Evolutionary conservation across 1,140 invertebrate genomes (phyloP).

Genomic region (Nixonia krombeini): DNA sequence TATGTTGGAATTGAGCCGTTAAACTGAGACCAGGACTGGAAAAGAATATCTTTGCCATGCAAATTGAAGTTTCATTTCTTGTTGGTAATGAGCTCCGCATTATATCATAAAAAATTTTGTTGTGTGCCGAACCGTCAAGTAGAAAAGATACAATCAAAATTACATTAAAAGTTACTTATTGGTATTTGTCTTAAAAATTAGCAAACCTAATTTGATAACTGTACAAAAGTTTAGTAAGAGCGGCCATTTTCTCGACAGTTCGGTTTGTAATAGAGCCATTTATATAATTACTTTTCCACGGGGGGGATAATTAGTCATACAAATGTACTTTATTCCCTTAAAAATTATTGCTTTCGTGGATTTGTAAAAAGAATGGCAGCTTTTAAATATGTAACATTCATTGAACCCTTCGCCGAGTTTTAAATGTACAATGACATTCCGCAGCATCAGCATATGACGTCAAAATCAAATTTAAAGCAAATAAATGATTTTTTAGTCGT

Average conservation of each 20-base stretch:
- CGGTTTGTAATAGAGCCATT: constrained; percentile 36
- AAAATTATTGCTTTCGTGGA: not conserved
- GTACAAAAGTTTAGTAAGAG: constrained; percentile 32
- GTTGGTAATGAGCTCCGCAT: constrained; percentile 24
- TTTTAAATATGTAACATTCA: constrained; percentile 27
- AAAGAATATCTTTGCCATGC: too few species aligned
- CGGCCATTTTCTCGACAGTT: constrained; percentile 43
- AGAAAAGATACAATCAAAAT: too few species aligned
- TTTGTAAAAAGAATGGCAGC: constrained; percentile 33
- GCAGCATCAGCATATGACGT: too few species aligned
- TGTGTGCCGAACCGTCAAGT: constrained; percentile 43
- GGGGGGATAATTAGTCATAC: constrained; percentile 32
- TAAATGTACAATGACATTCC: constrained; percentile 31
- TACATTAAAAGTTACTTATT: too few species aligned
- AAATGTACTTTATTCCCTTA: too few species aligned
- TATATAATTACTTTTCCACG: constrained; percentile 11
- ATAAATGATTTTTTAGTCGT: too few species aligned
- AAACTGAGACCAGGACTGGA: constrained; percentile 57
- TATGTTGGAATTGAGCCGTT: constrained; percentile 65
- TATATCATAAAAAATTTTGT: constrained; percentile 24
- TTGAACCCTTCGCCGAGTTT: constrained; percentile 27
- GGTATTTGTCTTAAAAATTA: too few species aligned
- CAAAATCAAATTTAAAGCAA: too few species aligned
- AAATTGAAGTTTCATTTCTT: constrained; percentile 31
- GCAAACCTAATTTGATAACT: too few species aligned